Evolutionary conservation across 1,140 invertebrate species (phyloP).

Genomic region (Apis laboriosa): DNA sequence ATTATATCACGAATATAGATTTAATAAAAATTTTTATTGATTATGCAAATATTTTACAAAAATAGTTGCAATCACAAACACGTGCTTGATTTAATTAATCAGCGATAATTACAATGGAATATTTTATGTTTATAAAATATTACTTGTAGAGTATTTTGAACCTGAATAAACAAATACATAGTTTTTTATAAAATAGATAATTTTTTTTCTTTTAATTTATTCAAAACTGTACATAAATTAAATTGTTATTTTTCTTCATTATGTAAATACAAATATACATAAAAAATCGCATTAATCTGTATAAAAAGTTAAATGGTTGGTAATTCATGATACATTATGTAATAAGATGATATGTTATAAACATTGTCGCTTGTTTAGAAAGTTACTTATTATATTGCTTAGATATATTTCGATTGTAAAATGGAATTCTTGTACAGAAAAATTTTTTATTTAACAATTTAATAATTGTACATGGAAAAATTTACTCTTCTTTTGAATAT

Average conservation of each 20-base stretch:
- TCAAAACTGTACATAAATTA: slow-evolving; percentile 21
- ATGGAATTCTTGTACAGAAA: not conserved
- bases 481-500: not conserved
- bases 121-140: slow-evolving; percentile 13
- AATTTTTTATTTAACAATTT: not conserved
- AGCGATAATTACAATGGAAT: slow-evolving; percentile 48
- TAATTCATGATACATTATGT: not conserved
- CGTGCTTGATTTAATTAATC: slow-evolving; percentile 10
- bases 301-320: not conserved
- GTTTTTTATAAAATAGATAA: slow-evolving; percentile 11
- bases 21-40: slow-evolving; percentile 56
- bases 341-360: slow-evolving; percentile 16
- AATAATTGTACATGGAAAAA: not conserved
- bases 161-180: not conserved
- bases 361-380: not conserved
- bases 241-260: not conserved
- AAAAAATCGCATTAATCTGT: not conserved
- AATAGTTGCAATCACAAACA: slow-evolving; percentile 52
- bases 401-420: not conserved
- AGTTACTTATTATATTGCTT: not conserved
- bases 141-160: not conserved
- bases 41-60: slow-evolving; percentile 57
- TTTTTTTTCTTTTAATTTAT: slow-evolving; percentile 13
- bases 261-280: slow-evolving; percentile 3
- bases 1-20: slow-evolving; percentile 12